Base-by-base conservation (phyloP, 2,797 vertebrate genomes). In the Brachyalestes nurse region DNA sequence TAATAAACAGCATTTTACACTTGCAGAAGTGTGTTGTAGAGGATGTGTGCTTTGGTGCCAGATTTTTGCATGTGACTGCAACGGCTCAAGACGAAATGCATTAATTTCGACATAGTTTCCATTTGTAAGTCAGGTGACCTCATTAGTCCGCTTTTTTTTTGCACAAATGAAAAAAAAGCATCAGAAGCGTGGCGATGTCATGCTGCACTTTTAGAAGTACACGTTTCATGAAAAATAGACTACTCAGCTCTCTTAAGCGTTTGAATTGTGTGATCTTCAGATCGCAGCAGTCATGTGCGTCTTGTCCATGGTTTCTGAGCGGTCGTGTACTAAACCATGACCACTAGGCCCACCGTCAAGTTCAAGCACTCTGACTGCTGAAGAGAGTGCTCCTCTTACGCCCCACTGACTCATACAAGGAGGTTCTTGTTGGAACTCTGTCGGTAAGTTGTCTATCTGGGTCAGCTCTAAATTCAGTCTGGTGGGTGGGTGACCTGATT, bases 401-500 rank as follows among this genome's bases (percentile, higher is more conserved):
- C 34, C 19, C 49, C 55, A 55, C 55, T 86, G 71, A 84, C 72
- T 85, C 70, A 82, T 82, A 49, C 23, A 78, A 83, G 76, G 47
- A 77, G 69, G 57, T 49, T 80, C 74, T 74, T 49, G 47, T 75
- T 62, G 38, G 19, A 80, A 60, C 66, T 23, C 21, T 79, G 40
- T 69, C 71, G 49, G 78, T 79, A 62, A 81, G 53, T 55, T 72
- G 3, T 45, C 19, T 66, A 88, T 84, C 86, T 90, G 86, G 85
- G 88, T 89, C 87, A 90, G 45, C 67, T 77, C 72, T 84, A 70
- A 38, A 77, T 58, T 82, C 77, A 85, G 75, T 82, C 40, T 80
- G 61, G 64, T 58, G 42, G 77, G 70, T 77, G 73, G 47, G 62
- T 87, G 86, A 89, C 88, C 88, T 88, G 79, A 53, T 89, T 87